These are phyloP conservation scores for Myotis daubentonii DNA, from an alignment of 2,797 vertebrate genomes.

Conservation along the genomic window DNA sequence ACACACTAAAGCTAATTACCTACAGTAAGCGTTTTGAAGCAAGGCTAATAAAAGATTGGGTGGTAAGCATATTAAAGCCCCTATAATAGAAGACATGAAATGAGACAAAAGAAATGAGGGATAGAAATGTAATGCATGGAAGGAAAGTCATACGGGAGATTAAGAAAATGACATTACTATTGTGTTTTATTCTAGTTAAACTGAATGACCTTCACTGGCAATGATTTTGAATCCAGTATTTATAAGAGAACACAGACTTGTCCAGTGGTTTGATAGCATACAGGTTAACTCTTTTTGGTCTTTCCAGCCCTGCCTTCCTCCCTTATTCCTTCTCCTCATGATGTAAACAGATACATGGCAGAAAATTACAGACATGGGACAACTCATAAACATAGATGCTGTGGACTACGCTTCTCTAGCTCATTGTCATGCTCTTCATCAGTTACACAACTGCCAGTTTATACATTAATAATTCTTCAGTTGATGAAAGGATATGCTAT, in stretches of 20 bases:
- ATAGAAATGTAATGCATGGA: conserved; percentile 70
- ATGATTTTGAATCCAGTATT: conserved; percentile 67
- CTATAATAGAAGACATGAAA: conserved; percentile 71
- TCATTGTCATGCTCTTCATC: conserved; percentile 26
- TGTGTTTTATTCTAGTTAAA: conserved; percentile 72
- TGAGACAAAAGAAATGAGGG: conserved; percentile 78
- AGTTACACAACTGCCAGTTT: conserved; percentile 26
- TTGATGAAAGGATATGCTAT: conserved; percentile 32
- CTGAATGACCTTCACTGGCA: conserved; percentile 65
- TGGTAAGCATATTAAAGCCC: conserved; percentile 76
- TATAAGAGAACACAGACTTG: conserved; percentile 43
- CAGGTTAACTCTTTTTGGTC: not conserved
- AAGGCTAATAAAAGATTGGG: conserved; percentile 72
- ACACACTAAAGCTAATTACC: conserved; percentile 78
- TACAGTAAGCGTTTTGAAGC: conserved; percentile 76
- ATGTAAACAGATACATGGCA: conserved; percentile 12
- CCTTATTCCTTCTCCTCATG: not conserved
- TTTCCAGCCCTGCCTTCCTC: not conserved
- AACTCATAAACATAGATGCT: not conserved
- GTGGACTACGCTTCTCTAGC: conserved; percentile 5
- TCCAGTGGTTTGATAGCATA: not conserved
- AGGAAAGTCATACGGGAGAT: conserved; percentile 68
- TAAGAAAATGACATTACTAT: conserved; percentile 66
- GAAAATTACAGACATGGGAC: conserved; percentile 40
- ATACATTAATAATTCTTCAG: conserved; percentile 57